Evolutionary conservation across 1,140 invertebrate species (phyloP).

Genomic region (Caenorhabditis latens): DNA sequence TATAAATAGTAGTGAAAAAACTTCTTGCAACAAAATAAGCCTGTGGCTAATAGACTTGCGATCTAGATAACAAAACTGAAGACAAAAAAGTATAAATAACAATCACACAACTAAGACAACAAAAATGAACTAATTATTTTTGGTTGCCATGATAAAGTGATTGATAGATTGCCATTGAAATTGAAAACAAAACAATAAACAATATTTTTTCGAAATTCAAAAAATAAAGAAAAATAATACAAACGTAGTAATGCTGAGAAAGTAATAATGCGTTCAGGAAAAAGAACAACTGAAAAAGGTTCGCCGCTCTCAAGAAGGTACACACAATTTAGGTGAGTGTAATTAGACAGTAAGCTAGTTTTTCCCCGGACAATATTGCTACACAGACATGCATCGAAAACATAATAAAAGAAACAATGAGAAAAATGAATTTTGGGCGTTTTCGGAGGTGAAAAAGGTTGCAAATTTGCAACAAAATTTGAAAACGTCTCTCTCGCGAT

Average conservation of each 20-base stretch:
- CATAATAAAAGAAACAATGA: not conserved
- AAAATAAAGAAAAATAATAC: not conserved
- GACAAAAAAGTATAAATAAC: not conserved
- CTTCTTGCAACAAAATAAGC: too few relatives aligned
- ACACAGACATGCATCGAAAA: not conserved
- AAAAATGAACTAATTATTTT: not conserved
- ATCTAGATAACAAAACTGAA: constrained; percentile 6
- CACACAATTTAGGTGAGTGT: constrained; percentile 4
- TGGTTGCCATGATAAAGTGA: not conserved
- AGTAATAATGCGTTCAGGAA: not conserved
- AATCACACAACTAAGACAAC: not conserved
- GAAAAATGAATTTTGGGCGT: not conserved
- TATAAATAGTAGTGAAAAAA: too few relatives aligned
- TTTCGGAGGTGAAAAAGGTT: not conserved
- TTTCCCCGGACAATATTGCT: not conserved
- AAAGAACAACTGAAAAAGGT: constrained; percentile 11
- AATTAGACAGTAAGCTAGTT: constrained; percentile 35
- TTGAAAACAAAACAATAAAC: not conserved
- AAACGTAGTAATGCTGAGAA: not conserved
- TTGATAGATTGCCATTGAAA: not conserved
- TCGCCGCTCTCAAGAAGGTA: constrained; percentile 40
- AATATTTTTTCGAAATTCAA: not conserved
- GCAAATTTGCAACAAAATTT: not conserved
- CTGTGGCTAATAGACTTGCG: not conserved
- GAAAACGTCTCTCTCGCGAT: not conserved